These are phyloP conservation scores for Dysmachus trigonus DNA, from an alignment of 2,888 invertebrate genomes.

Conservation along the genomic window DNA sequence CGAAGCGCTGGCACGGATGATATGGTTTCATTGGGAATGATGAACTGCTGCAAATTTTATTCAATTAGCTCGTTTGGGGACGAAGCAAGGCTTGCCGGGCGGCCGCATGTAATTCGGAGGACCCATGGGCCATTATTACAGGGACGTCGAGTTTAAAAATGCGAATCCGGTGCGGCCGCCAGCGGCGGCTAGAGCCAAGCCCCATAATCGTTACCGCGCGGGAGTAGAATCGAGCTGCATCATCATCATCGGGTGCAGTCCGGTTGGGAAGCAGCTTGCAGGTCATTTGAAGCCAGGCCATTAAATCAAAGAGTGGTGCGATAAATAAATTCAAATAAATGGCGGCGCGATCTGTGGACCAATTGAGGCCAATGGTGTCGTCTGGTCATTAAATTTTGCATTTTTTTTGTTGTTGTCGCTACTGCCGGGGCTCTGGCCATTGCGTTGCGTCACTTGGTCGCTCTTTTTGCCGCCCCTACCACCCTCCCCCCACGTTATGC, in stretches of 20 bases:
- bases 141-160: constrained; percentile 9
- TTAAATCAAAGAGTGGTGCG: constrained; percentile 39
- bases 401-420: constrained; percentile 32
- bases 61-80: constrained; percentile 23
- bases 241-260: not conserved
- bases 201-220: not conserved
- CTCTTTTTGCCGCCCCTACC: not conserved
- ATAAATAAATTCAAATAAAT: constrained; percentile 44
- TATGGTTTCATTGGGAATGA: constrained; percentile 29
- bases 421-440: not conserved
- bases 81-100: not conserved
- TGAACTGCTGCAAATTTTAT: constrained; percentile 36
- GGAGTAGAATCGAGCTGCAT: not conserved
- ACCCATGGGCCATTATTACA: constrained; percentile 19
- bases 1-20: constrained; percentile 18
- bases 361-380: constrained; percentile 45
- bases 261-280: constrained; percentile 31
- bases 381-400: constrained; percentile 42
- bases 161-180: not conserved
- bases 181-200: not conserved
- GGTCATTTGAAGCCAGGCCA: constrained; percentile 34
- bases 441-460: constrained; percentile 28
- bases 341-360: constrained; percentile 39
- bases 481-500: not conserved
- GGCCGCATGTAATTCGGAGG: not conserved